A percentile compares a stretch with the other conserved stretches of the same genome.
Evolutionary conservation across 2,797 vertebrate species (phyloP).

Genomic region (Chaetodon trifasciatus): DNA sequence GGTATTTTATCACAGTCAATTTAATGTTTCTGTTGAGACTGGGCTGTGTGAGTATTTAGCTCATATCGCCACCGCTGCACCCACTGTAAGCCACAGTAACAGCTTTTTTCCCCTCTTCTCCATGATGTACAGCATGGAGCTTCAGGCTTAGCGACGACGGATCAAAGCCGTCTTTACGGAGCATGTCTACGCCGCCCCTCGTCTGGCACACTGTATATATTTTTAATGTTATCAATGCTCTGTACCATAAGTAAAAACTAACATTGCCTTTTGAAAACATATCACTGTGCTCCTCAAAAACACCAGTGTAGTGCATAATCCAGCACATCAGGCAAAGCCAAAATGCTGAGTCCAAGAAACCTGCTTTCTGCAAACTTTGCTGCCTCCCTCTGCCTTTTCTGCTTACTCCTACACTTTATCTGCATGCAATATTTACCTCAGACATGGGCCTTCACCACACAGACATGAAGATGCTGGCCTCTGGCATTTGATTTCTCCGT

Average conservation of each 20-base stretch:
- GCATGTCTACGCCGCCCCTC: slow-evolving; percentile 6
- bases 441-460: slow-evolving; percentile 59
- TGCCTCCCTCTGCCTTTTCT: slow-evolving; percentile 71
- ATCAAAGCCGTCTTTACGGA: slow-evolving; percentile 17
- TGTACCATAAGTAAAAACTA: slow-evolving; percentile 47
- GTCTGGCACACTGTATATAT: not conserved
- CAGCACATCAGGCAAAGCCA: slow-evolving; percentile 61
- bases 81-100: slow-evolving; percentile 25
- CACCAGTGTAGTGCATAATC: slow-evolving; percentile 58
- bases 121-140: slow-evolving; percentile 7
- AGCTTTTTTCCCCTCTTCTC: not conserved
- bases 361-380: slow-evolving; percentile 58
- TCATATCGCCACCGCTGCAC: slow-evolving; percentile 34
- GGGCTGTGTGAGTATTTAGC: slow-evolving; percentile 39
- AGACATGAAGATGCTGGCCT: slow-evolving; percentile 63
- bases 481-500: slow-evolving; percentile 66
- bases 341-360: slow-evolving; percentile 77
- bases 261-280: slow-evolving; percentile 50
- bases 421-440: slow-evolving; percentile 82
- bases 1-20: slow-evolving; percentile 60
- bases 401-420: slow-evolving; percentile 82
- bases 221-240: slow-evolving; percentile 15
- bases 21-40: slow-evolving; percentile 48
- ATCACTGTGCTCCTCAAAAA: slow-evolving; percentile 52
- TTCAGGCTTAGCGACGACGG: slow-evolving; percentile 11